Evolutionary conservation across 2,797 vertebrate species (phyloP).

Genomic region (Anniella stebbinsi): DNA sequence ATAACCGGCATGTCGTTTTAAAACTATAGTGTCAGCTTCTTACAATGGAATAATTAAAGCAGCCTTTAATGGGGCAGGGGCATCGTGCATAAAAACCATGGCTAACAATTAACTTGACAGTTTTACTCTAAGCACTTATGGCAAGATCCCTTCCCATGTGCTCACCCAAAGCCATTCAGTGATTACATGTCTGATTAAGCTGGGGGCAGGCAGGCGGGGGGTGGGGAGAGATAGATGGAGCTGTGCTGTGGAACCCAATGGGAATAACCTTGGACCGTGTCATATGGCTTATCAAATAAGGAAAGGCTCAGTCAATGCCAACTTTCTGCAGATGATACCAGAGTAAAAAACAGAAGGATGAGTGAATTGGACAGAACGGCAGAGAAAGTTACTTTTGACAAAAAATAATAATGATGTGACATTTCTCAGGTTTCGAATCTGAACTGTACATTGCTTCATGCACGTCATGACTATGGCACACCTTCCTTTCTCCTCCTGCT

Average conservation of each 20-base stretch:
- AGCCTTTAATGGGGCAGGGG: background rate
- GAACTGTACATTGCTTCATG: background rate
- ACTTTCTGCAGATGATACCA: conserved; percentile 5
- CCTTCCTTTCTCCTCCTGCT: background rate
- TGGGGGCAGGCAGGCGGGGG: background rate
- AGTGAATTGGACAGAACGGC: background rate
- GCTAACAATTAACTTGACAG: background rate
- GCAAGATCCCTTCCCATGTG: conserved; percentile 18
- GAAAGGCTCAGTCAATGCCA: conserved; percentile 31
- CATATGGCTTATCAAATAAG: conserved; percentile 18
- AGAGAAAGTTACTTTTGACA: background rate
- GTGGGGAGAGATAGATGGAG: background rate
- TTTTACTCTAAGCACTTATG: conserved; percentile 22
- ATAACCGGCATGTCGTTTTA: background rate
- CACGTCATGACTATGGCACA: background rate
- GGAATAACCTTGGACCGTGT: background rate
- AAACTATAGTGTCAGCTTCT: conserved; percentile 1
- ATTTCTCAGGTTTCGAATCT: background rate
- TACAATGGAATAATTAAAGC: conserved; percentile 9
- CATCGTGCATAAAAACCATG: background rate
- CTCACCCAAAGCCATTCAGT: background rate
- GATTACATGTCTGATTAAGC: background rate
- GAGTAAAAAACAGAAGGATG: background rate
- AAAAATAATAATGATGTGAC: background rate
- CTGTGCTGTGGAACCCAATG: background rate